Conservation (phyloP, 2,113 vertebrate species). For the Perccottus glenii region DNA sequence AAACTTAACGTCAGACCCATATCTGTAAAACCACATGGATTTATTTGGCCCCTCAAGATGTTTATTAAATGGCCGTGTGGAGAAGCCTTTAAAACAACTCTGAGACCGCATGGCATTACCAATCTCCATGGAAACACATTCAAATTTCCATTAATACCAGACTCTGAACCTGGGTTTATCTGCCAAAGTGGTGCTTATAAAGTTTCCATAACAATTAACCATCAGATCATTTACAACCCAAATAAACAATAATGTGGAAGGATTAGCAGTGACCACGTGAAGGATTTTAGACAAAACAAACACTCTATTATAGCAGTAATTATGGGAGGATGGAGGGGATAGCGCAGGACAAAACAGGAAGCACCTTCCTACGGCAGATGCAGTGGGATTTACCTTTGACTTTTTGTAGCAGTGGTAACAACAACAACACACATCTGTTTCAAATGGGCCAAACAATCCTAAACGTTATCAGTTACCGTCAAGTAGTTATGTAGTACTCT, state of each 20-base stretch:
- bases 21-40: conserved; percentile 4
- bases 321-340: conserved; percentile 40
- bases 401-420: conserved; percentile 13
- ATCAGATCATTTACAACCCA: background rate
- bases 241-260: background rate
- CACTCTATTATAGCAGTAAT: background rate
- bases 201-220: background rate
- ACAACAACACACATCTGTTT: background rate
- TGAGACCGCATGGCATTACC: conserved; percentile 1
- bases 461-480: no score
- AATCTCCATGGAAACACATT: conserved; percentile 16
- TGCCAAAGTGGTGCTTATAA: background rate
- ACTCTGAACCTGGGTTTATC: background rate
- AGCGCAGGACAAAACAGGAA: conserved; percentile 51
- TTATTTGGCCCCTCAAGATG: conserved; percentile 6
- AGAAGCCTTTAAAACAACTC: conserved; percentile 15
- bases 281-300: background rate
- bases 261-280: background rate
- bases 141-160: conserved; percentile 2
- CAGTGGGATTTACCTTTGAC: conserved; percentile 13
- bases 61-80: conserved; percentile 21
- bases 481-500: no score
- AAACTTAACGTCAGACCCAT: background rate
- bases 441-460: no score
- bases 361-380: conserved; percentile 42